A percentile compares a stretch with the other conserved stretches of the same genome.
Evolutionary conservation across 2,888 invertebrate genomes (phyloP).

Genomic region (Belgica antarctica): DNA sequence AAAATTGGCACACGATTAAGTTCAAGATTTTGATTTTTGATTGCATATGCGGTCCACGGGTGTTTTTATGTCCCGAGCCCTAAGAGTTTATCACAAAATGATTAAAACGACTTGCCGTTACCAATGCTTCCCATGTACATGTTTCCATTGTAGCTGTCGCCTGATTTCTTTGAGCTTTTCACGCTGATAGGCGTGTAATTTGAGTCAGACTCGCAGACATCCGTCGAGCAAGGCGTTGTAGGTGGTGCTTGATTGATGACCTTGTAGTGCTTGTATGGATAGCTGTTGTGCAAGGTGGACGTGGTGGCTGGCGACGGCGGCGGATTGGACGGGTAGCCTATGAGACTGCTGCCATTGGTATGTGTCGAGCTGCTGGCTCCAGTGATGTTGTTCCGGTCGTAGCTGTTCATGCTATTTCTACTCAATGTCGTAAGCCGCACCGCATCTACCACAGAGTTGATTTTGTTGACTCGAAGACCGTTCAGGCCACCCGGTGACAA

Average conservation of each 20-base stretch:
- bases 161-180: constrained; percentile 28
- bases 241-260: constrained; percentile 83
- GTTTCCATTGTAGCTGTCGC: constrained; percentile 36
- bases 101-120: constrained; percentile 36
- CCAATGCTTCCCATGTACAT: constrained; percentile 34
- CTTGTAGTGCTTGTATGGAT: constrained; percentile 74
- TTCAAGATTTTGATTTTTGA: constrained; percentile 8
- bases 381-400: constrained; percentile 69
- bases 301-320: constrained; percentile 87
- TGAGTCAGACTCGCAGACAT: constrained; percentile 85
- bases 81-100: constrained; percentile 23
- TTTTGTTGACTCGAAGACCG: constrained; percentile 53
- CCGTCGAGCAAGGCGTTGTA: constrained; percentile 92
- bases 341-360: constrained; percentile 55
- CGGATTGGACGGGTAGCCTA: constrained; percentile 79
- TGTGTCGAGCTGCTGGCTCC: constrained; percentile 57
- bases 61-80: no score
- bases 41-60: no score
- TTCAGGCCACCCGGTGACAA: constrained; percentile 58
- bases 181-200: constrained; percentile 62
- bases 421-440: constrained; percentile 66
- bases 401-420: constrained; percentile 63
- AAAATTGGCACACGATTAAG: constrained; percentile 4
- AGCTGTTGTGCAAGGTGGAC: constrained; percentile 59
- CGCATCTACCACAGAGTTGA: constrained; percentile 57